These are phyloP conservation scores for Benthochromis sp. DNA, from an alignment of 2,113 vertebrate genomes.

Conservation along the genomic window DNA sequence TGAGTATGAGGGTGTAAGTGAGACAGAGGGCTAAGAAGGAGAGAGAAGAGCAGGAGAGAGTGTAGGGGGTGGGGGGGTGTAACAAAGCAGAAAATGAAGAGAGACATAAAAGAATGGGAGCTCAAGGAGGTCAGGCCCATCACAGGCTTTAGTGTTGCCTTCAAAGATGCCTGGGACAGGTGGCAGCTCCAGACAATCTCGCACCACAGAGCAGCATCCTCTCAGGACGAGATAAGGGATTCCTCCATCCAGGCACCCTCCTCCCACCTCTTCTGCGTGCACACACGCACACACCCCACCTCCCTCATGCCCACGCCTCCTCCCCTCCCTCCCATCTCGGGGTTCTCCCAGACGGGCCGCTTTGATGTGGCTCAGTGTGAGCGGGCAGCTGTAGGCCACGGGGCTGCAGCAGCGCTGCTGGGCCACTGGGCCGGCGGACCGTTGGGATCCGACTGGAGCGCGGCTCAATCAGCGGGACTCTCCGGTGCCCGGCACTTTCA, in stretches of 20 bases:
- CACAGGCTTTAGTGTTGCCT: constrained; percentile 92
- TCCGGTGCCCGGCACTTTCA: constrained; percentile 80
- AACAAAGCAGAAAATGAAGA: constrained; percentile 96
- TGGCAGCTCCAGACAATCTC: constrained; percentile 98
- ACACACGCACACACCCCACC: neutral
- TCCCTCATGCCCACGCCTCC: neutral
- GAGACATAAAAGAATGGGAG: constrained; percentile 96
- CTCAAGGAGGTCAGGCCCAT: constrained; percentile 98
- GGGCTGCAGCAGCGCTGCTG: constrained; percentile 36
- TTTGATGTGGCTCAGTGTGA: constrained; percentile 93
- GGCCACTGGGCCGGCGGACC: constrained; percentile 63
- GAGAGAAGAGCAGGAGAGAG: constrained; percentile 2
- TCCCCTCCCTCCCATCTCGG: constrained; percentile 11
- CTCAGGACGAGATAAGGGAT: constrained; percentile 91
- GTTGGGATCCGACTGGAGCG: constrained; percentile 78
- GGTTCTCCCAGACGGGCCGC: constrained; percentile 59
- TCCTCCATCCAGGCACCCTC: constrained; percentile 79
- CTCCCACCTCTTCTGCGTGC: constrained; percentile 5
- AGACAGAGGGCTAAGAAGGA: constrained; percentile 13
- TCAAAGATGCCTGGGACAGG: constrained; percentile 99
- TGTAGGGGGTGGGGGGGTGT: constrained; percentile 61
- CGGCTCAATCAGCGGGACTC: constrained; percentile 70
- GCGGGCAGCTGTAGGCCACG: constrained; percentile 63
- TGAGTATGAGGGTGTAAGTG: constrained; percentile 9
- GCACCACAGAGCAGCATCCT: constrained; percentile 82